Conservation (phyloP, 2,888 invertebrate species). For the Cataglyphis livida region DNA sequence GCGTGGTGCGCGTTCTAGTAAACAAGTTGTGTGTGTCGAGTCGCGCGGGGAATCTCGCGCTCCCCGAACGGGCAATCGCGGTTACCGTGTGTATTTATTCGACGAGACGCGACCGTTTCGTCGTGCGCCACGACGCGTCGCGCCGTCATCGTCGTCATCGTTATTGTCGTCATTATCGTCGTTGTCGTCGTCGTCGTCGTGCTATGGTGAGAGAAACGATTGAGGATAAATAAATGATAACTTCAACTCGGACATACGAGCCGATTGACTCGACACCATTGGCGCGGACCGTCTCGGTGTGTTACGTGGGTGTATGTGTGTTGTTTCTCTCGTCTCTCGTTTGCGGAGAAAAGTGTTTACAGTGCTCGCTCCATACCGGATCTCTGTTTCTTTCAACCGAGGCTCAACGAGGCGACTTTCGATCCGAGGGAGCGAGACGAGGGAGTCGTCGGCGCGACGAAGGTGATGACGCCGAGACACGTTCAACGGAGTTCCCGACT, state of each 20-base stretch:
- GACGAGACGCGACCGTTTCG: slow-evolving; percentile 59
- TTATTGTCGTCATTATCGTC: neutral
- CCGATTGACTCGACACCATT: slow-evolving; percentile 30
- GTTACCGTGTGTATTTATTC: slow-evolving; percentile 70
- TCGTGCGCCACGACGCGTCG: slow-evolving; percentile 51
- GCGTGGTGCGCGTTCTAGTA: slow-evolving; percentile 84
- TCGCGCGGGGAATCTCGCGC: slow-evolving; percentile 80
- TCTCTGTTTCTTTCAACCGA: neutral
- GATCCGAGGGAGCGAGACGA: slow-evolving; percentile 26
- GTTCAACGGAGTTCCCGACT: neutral
- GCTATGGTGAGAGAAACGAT: neutral
- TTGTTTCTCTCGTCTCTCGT: slow-evolving; percentile 25
- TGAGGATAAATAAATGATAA: slow-evolving; percentile 1
- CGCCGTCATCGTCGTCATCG: slow-evolving; percentile 14
- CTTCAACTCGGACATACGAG: neutral
- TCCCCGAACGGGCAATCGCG: slow-evolving; percentile 68
- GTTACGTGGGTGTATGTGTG: slow-evolving; percentile 50
- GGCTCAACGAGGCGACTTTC: slow-evolving; percentile 33
- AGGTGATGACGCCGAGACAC: slow-evolving; percentile 14
- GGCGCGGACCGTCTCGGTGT: slow-evolving; percentile 53
- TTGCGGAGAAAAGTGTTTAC: slow-evolving; percentile 56
- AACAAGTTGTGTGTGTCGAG: slow-evolving; percentile 84
- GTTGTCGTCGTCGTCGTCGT: no score
- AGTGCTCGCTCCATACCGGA: slow-evolving; percentile 9
- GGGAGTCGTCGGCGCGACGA: neutral